Evolutionary conservation across 37 sponge, comb jelly and placozoan species (phyloP).

Genomic region (Haliclona indistincta): DNA sequence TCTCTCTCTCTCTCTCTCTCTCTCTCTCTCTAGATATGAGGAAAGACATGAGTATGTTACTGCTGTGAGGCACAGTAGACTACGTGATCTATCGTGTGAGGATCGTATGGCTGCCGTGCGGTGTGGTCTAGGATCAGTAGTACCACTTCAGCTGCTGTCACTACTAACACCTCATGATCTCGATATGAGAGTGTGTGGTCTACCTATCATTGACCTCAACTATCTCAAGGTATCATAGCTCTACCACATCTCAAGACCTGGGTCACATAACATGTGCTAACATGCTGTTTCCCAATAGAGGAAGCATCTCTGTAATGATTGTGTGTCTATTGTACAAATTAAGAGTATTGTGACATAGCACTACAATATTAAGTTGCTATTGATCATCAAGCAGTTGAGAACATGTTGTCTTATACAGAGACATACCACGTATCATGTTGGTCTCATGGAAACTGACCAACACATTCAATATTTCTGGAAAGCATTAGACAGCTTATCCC

Average conservation of each 20-base stretch:
- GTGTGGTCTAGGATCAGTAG: slow-evolving; percentile 87
- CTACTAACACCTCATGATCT: slow-evolving; percentile 80
- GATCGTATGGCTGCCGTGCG: slow-evolving; percentile 53
- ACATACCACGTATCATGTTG: slow-evolving; percentile 96
- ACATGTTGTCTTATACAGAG: slow-evolving; percentile 28
- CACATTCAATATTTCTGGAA: slow-evolving; percentile 97
- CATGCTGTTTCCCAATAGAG: no score
- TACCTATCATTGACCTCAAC: slow-evolving; percentile 76
- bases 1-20: not conserved
- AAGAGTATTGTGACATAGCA: no score
- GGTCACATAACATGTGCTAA: not conserved
- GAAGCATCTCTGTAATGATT: no score
- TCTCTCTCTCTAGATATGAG: slow-evolving; percentile 37
- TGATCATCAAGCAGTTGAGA: not conserved
- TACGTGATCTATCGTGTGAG: slow-evolving; percentile 67
- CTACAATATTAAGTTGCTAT: no score
- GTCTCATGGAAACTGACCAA: slow-evolving; percentile 82
- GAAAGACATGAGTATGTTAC: slow-evolving; percentile 71
- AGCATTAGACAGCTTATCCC: slow-evolving; percentile 85
- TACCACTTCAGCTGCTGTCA: slow-evolving; percentile 80
- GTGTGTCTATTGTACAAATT: no score
- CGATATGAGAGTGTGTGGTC: slow-evolving; percentile 83
- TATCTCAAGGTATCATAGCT: slow-evolving; percentile 88
- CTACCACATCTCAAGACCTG: no score
- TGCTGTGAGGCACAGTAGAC: slow-evolving; percentile 43